phyloP scores from a whole-genome alignment of 2,797 vertebrate genomes.

The Siniperca undulata region DNA sequence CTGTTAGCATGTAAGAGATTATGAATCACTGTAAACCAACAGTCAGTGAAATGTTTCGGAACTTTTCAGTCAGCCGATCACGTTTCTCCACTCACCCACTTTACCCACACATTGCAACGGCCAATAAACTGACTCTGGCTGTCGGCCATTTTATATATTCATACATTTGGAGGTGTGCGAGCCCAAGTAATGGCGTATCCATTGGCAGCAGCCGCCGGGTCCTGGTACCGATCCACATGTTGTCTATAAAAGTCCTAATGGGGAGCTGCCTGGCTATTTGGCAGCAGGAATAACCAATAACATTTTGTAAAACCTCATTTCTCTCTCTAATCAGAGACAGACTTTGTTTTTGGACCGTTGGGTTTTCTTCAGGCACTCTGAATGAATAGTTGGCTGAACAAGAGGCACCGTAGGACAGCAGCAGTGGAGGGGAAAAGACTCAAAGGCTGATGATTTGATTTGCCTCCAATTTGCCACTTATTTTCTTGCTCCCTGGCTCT shows the following conservation, averaged over 20 bases:
- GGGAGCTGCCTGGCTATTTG: constrained; percentile 71
- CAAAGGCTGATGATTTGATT: constrained; percentile 75
- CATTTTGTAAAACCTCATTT: constrained; percentile 75
- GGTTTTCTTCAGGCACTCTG: constrained; percentile 53
- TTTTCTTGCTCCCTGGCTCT: constrained; percentile 57
- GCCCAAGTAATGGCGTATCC: constrained; percentile 45
- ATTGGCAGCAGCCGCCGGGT: constrained; percentile 56
- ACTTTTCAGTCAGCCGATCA: constrained; percentile 25
- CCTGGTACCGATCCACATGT: constrained; percentile 70
- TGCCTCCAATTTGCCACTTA: constrained; percentile 74
- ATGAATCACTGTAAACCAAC: constrained; percentile 1
- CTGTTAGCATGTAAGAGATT: not conserved
- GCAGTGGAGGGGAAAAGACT: constrained; percentile 40
- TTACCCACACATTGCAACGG: constrained; percentile 22
- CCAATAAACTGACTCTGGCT: constrained; percentile 56
- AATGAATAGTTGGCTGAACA: constrained; percentile 61
- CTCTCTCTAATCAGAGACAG: constrained; percentile 75
- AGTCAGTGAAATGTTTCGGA: constrained; percentile 23
- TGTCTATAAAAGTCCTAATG: constrained; percentile 71
- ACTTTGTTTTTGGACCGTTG: constrained; percentile 68
- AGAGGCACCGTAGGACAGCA: constrained; percentile 50
- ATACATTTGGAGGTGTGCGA: constrained; percentile 43
- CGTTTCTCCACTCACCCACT: constrained; percentile 31
- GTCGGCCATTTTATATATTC: constrained; percentile 52
- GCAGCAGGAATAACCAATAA: constrained; percentile 74